phyloP scores from a whole-genome alignment of 1,140 invertebrate species.

The Brachionus asplanchnoidis region DNA sequence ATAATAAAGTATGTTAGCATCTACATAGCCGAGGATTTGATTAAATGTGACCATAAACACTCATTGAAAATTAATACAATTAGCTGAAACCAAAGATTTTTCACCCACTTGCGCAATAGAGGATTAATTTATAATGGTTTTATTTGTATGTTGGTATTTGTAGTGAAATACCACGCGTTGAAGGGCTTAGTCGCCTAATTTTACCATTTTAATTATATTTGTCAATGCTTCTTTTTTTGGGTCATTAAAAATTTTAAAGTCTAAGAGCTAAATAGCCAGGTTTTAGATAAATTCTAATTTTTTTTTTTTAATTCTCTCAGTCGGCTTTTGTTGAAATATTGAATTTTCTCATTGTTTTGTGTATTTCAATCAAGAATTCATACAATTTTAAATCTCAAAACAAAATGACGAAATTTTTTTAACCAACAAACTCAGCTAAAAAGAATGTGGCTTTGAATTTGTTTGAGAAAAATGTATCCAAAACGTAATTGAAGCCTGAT shows the following conservation, averaged over 20 bases:
- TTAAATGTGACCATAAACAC: background rate
- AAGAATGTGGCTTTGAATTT: background rate
- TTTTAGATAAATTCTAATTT: background rate
- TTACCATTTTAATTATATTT: background rate
- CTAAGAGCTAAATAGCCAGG: background rate
- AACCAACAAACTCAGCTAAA: background rate
- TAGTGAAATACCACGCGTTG: background rate
- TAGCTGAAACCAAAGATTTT: background rate
- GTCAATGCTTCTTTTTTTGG: background rate
- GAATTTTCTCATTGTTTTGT: background rate
- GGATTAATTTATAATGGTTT: background rate
- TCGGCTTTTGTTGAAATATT: background rate
- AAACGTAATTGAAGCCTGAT: background rate
- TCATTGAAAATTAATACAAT: background rate
- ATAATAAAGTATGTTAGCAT: background rate
- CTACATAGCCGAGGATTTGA: background rate
- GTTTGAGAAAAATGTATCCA: background rate
- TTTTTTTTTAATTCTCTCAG: background rate
- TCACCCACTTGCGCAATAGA: background rate
- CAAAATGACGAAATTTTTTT: background rate
- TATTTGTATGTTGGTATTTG: background rate
- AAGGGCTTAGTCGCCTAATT: background rate
- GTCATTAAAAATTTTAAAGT: background rate
- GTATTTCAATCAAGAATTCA: background rate
- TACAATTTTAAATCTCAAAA: background rate